A percentile compares a stretch with the other conserved stretches of the same genome.
phyloP scores from a whole-genome alignment of 2,888 invertebrate species.

The Sesamia inferens region DNA sequence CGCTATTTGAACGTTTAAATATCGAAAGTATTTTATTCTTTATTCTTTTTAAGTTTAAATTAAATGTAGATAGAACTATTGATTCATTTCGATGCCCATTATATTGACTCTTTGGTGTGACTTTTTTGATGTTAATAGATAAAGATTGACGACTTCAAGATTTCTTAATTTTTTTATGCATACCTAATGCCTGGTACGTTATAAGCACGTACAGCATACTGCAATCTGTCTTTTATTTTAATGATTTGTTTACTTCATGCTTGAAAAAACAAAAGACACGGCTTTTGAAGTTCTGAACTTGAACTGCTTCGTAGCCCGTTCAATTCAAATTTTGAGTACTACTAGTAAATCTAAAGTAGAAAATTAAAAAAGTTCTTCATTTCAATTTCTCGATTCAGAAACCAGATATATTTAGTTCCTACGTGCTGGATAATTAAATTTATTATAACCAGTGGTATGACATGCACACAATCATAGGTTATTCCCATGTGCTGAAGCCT shows the following conservation, averaged over 20 bases:
- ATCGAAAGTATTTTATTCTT: not conserved
- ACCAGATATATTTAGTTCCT: not conserved
- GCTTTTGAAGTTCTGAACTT: not conserved
- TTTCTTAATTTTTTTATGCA: too few relatives aligned
- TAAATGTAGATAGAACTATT: not conserved
- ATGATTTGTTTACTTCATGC: not conserved
- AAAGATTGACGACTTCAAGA: too few relatives aligned
- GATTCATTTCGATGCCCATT: too few relatives aligned
- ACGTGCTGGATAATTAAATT: constrained; percentile 13
- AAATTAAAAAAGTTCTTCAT: not conserved
- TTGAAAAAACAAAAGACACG: too few relatives aligned
- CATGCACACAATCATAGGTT: constrained; percentile 13
- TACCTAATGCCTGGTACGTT: too few relatives aligned
- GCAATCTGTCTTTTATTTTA: not conserved
- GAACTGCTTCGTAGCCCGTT: not conserved
- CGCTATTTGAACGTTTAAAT: constrained; percentile 31
- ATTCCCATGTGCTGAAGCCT: constrained; percentile 39
- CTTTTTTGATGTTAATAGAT: not conserved
- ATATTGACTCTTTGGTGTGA: not conserved
- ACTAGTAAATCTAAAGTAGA: not conserved
- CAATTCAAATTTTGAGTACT: not conserved
- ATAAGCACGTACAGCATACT: too few relatives aligned
- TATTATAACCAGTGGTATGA: constrained; percentile 18
- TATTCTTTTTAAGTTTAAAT: not conserved
- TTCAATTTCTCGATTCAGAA: not conserved